phyloP scores from a whole-genome alignment of 2,888 invertebrate genomes.

The Magallana nippona region DNA sequence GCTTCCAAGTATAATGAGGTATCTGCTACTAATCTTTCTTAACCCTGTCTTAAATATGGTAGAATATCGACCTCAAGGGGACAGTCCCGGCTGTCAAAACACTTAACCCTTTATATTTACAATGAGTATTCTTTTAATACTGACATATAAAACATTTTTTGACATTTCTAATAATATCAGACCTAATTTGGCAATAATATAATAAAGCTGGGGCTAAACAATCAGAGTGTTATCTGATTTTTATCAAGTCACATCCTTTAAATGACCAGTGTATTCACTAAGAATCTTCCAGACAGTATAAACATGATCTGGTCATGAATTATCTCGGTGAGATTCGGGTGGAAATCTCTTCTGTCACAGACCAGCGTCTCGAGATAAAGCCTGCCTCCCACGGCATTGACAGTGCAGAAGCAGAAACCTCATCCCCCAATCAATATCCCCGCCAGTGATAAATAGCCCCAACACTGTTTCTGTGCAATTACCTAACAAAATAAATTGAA shows the following conservation, averaged over 20 bases:
- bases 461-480: conserved; percentile 26
- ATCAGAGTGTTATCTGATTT: background rate
- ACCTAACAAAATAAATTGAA: conserved; percentile 33
- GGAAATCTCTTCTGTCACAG: conserved; percentile 20
- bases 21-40: background rate
- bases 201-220: background rate
- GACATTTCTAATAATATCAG: background rate
- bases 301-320: background rate
- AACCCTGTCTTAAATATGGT: background rate
- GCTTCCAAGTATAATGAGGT: background rate
- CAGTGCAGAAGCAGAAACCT: background rate
- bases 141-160: background rate
- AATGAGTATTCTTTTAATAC: background rate
- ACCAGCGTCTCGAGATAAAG: conserved; percentile 19
- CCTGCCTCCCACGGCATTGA: background rate
- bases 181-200: conserved; percentile 25
- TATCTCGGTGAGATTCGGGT: background rate
- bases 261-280: conserved; percentile 27
- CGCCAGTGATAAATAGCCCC: conserved; percentile 19
- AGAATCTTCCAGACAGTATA: background rate
- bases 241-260: conserved; percentile 19
- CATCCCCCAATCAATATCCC: conserved; percentile 15
- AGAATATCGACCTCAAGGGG: background rate
- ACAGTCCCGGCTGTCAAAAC: background rate
- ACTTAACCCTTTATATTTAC: background rate